These are phyloP conservation scores for Nephrotoma guestfalica DNA, from an alignment of 2,888 invertebrate species.

Conservation along the genomic window DNA sequence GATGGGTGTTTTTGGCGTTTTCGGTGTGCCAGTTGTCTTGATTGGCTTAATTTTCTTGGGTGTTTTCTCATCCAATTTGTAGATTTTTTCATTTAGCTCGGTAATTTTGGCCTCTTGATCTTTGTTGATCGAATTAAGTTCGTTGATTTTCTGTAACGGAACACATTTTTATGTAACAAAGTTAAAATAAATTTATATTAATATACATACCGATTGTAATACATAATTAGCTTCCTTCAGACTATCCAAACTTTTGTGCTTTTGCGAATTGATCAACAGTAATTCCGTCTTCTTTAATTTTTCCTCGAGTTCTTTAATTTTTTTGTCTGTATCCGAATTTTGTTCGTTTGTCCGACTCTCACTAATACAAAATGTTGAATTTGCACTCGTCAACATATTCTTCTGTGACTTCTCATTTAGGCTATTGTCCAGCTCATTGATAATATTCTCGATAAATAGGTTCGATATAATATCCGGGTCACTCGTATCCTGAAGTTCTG, in stretches of 20 bases:
- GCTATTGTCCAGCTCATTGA: conserved; percentile 6
- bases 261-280: conserved; percentile 8
- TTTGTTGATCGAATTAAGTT: conserved; percentile 12
- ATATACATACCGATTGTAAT: conserved; percentile 13
- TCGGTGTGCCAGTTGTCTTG: conserved; percentile 16
- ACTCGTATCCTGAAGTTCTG: conserved; percentile 5
- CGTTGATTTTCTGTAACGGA: conserved; percentile 12
- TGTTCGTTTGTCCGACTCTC: background rate
- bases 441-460: conserved; percentile 13
- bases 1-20: conserved; percentile 25
- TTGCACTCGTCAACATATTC: background rate
- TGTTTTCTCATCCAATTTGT: background rate
- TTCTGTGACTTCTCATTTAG: background rate
- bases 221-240: conserved; percentile 13
- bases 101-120: conserved; percentile 13
- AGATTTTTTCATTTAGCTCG: conserved; percentile 13
- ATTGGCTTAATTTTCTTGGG: background rate
- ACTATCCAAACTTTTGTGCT: conserved; percentile 10
- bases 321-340: conserved; percentile 10
- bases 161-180: background rate
- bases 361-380: background rate
- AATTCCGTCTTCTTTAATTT: conserved; percentile 12
- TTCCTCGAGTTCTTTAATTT: conserved; percentile 11
- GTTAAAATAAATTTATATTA: background rate
- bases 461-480: conserved; percentile 10